These are phyloP conservation scores for Enteromius thamalakanensis DNA, from an alignment of 2,797 vertebrate genomes.

Conservation along the genomic window DNA sequence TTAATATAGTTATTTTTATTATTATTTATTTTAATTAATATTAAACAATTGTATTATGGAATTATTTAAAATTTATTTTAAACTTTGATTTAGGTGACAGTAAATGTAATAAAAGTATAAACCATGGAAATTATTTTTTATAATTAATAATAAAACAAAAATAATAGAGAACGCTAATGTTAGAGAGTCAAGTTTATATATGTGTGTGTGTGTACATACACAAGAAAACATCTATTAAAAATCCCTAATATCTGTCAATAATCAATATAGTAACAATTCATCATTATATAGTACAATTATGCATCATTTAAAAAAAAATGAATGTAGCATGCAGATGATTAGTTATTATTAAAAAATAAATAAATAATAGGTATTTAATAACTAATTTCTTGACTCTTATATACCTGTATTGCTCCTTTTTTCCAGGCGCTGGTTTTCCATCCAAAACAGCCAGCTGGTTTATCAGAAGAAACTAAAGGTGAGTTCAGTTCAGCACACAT, in stretches of 20 bases:
- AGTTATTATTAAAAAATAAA: not conserved
- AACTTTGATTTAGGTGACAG: not conserved
- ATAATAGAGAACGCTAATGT: no score
- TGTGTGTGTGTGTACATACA: no score
- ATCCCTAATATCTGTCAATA: not conserved
- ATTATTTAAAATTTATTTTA: not conserved
- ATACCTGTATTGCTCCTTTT: constrained; percentile 39
- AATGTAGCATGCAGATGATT: not conserved
- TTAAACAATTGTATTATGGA: not conserved
- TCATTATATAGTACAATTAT: not conserved
- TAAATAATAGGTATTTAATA: not conserved
- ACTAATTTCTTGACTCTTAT: not conserved
- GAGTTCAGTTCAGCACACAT: constrained; percentile 55
- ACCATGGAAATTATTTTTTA: not conserved
- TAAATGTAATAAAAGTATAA: not conserved
- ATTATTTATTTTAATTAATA: not conserved
- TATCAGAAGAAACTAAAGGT: constrained; percentile 99
- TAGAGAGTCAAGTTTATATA: no score
- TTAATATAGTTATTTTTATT: not conserved
- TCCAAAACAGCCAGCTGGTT: constrained; percentile 98
- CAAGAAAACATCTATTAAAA: not conserved
- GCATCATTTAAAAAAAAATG: no score
- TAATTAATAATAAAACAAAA: no score
- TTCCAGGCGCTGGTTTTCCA: constrained; percentile 95
- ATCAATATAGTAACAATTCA: not conserved